Percentiles rank a stretch among this genome's conserved stretches.
These are phyloP conservation scores for Drosophila emarginata DNA, from an alignment of 2,888 invertebrate species.

Conservation along the genomic window DNA sequence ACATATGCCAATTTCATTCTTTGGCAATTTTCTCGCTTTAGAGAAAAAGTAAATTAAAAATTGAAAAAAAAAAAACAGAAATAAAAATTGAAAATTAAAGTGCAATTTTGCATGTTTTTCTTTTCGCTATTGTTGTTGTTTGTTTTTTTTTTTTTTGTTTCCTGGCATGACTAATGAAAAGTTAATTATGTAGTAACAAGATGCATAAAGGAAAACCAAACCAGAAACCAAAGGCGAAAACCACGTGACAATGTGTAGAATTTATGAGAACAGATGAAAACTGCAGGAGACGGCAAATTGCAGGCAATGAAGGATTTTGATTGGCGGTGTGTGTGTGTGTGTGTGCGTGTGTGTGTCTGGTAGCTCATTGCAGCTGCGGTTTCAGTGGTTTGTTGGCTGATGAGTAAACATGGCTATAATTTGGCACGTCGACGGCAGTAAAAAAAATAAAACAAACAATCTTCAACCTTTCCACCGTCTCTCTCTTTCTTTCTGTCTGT, in stretches of 20 bases:
- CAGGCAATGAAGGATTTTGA: background rate
- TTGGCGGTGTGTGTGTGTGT: background rate
- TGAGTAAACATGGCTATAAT: conserved; percentile 22
- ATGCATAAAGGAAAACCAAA: background rate
- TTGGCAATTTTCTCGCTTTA: conserved; percentile 17
- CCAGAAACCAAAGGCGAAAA: background rate
- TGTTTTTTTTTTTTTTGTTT: conserved; percentile 1
- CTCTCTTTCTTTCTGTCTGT: background rate
- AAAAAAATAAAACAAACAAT: conserved; percentile 31
- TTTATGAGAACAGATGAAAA: conserved; percentile 23
- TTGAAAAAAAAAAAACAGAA: background rate
- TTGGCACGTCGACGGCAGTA: conserved; percentile 37
- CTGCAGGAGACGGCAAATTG: conserved; percentile 15
- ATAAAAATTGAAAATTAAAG: background rate
- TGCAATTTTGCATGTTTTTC: background rate
- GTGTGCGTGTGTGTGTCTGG: background rate
- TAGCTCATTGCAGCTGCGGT: conserved; percentile 30
- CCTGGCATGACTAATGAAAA: conserved; percentile 60
- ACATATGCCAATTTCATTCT: conserved; percentile 23
- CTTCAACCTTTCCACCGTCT: background rate
- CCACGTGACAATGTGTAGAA: conserved; percentile 57
- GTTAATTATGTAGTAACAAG: conserved; percentile 52
- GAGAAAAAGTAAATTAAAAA: conserved; percentile 37
- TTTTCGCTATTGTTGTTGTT: background rate
- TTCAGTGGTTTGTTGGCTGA: conserved; percentile 20